Evolutionary conservation across 2,888 invertebrate species (phyloP), one percentile per base, ranked within the genome.

Genomic region (Drosophila falleni): DNA sequence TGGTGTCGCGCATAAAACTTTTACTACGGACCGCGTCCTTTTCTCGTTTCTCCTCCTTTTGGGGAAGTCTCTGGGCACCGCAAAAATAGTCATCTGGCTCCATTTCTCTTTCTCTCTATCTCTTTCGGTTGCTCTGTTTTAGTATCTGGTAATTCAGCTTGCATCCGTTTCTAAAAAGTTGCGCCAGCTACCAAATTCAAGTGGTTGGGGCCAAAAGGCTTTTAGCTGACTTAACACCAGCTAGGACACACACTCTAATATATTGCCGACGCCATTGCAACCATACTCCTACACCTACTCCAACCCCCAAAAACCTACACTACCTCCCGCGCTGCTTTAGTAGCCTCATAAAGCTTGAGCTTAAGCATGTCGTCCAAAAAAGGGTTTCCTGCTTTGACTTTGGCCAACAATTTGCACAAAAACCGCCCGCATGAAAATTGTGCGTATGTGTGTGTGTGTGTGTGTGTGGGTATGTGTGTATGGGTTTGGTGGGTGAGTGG

Each of bases 171-270:
- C 85, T 75, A 81, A 87, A 83, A 84, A 84, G 85, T 84, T 84
- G 68, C 67, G 71, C 78, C 44, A 47, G 63, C 71, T 64, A 77
- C 60, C 66, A 78, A 81, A 76, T 84, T 84, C 87, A 84, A 87
- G 84, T 85, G 87, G 82, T 87, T 54, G 67, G 75, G 68, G 35
- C 71, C 71, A 76, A 78, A 56, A 80, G 85, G 84, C 87, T 87
- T 87, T 87, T 78, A 84, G 87, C 84, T 81, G 82, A 84, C 84
- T 87, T 84, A 84, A 86, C 83, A 83, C 87, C 74, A 79, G 68
- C 66, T 53, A 72, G 68, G 31, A 71, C 63, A 68, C 66, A 78
- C 62, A 81, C 73, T 69, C 80, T 62, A 75, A 87, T 78, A 84
- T 87, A 84, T 87, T 75, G 68, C 58, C 55, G 33, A 15, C 56